Conservation (phyloP, 1,140 invertebrate species). For the Drosophila teissieri region DNA sequence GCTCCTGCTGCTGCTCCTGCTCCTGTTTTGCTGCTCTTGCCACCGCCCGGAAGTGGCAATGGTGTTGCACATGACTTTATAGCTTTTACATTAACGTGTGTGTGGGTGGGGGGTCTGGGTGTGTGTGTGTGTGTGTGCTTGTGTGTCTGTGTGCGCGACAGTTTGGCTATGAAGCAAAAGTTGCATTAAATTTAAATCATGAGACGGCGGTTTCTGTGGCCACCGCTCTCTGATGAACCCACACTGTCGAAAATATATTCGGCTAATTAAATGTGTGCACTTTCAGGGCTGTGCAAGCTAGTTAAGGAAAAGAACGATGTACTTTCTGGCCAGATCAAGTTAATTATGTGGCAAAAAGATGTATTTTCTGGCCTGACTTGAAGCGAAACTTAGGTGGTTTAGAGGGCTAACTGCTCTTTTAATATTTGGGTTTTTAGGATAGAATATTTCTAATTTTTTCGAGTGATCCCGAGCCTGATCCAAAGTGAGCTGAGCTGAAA, state of each 20-base stretch:
- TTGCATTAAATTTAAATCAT: conserved; percentile 78
- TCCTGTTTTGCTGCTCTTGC: conserved; percentile 17
- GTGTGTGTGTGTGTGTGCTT: not conserved
- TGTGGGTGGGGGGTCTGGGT: not conserved
- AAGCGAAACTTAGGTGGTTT: too few species aligned
- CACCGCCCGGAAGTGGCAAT: conserved; percentile 59
- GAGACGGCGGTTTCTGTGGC: conserved; percentile 64
- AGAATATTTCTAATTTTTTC: not conserved
- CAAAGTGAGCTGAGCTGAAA: conserved; percentile 18
- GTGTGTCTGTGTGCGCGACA: conserved; percentile 34
- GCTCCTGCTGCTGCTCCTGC: conserved; percentile 17
- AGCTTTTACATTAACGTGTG: conserved; percentile 57
- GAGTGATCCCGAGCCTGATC: conserved; percentile 9
- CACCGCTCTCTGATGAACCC: conserved; percentile 19
- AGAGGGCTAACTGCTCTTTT: not conserved
- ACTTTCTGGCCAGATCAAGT: not conserved
- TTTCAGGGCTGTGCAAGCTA: too few species aligned
- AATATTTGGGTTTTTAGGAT: not conserved
- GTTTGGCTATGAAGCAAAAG: conserved; percentile 64
- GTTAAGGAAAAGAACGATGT: too few species aligned
- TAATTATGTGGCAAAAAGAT: not conserved
- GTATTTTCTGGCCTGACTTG: not conserved
- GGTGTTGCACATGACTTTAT: conserved; percentile 77
- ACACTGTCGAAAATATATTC: conserved; percentile 17
- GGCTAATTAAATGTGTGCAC: not conserved